Base-by-base conservation (phyloP, 2,888 invertebrate species). In the Agrotis segetum region DNA sequence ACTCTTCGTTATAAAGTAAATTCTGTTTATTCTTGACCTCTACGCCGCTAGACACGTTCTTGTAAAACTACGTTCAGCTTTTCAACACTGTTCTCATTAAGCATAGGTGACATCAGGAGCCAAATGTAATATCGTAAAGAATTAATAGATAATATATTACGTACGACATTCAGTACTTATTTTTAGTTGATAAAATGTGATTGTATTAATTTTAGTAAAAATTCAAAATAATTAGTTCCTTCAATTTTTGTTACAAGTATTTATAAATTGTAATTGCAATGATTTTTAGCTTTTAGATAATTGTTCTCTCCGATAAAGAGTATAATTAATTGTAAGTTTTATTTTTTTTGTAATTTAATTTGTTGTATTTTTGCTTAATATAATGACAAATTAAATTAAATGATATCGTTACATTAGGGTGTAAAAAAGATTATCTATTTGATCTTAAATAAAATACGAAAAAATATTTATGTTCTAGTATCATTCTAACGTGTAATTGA, bases 391-490 rank as follows among this genome's bases (percentile, higher is more conserved):
- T 93, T 95, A 95, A 95, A 95, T 94, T 95, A 95, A 95, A 95
- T 94, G 91, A 95, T 95, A 95, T 95, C 95, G 96, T 95, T 96
- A 95, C 92, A 93, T 94, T 96, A 96, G 96, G 93, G 85, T 96
- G 96, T 96, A 96, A 95, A 96, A 96, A 96, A 96, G 96, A 96
- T 96, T 96, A 95, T 96, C 96, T 96, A 96, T 96, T 96, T 96
- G 95, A 95, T 95, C 95, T 95, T 96, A 94, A 89, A 95, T 85
- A 91, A 96, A 95, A 95, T 95, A 95, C 92, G 95, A 95, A 93
- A 92, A 95, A 95, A 95, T 96, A 96, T 96, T 95, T 96, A 96
- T 95, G 96, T 96, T 96, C 95, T 96, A 96, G 96, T 94, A 95
- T 93, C 95, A 95, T 93, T 94, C 90, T 95, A 94, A 93, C 92